Evolutionary conservation across 2,888 invertebrate genomes (phyloP), one percentile per base, ranked within the genome.

Genomic region (Tortrix viridana): DNA sequence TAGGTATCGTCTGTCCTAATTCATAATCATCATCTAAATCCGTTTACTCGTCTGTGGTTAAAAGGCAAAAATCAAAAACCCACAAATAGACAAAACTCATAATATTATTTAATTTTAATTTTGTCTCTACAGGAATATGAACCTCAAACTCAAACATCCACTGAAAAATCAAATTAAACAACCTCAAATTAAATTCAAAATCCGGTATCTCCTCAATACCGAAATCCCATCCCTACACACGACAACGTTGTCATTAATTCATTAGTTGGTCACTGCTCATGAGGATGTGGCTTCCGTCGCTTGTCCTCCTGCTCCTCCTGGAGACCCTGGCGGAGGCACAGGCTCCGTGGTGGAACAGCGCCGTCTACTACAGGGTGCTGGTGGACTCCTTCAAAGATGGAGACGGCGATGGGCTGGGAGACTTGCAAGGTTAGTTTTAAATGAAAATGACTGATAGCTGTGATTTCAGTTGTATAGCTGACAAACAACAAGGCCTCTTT

Each of bases 401-500:
- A 0, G 89, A 97, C 79, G 95, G 95, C 0, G 96, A 97, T 81
- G 98, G 98, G 4, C 85, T 96, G n/a, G 98, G 98, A 0, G 98
- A 98, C 83, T 82, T 98, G 4, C 93, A 91, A 79, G 98, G 97
- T 93, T 81, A 79, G 71, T 47, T 9, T n/a, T 16, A 9, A 12
- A n/a, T 16, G 14, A 2, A 52, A 18, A 5, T 23, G n/a, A 48
- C 23, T 23, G n/a, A n/a, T n/a, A n/a, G n/a, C n/a, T n/a, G n/a
- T n/a, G n/a, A n/a, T n/a, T n/a, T n/a, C n/a, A n/a, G n/a, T n/a
- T n/a, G n/a, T n/a, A n/a, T n/a, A n/a, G n/a, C n/a, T n/a, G n/a
- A n/a, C n/a, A n/a, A n/a, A n/a, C n/a, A n/a, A n/a, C n/a, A n/a
- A n/a, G n/a, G n/a, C n/a, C n/a, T n/a, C n/a, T n/a, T n/a, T n/a